These are phyloP conservation scores for Macaria notata DNA, from an alignment of 2,888 invertebrate species.

Conservation along the genomic window DNA sequence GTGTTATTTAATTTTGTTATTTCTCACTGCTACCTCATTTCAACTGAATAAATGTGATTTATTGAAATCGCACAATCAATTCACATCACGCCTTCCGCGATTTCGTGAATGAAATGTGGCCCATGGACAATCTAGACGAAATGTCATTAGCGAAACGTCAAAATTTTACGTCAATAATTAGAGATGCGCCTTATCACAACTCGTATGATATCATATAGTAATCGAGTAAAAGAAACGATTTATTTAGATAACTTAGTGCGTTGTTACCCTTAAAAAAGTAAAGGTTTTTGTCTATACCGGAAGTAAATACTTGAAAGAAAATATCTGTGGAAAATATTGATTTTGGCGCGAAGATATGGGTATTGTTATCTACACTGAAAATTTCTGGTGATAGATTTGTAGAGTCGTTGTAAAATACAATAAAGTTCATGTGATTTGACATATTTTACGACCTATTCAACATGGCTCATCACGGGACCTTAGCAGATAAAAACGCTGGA, in stretches of 20 bases:
- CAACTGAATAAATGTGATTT: conserved; percentile 47
- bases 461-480: conserved; percentile 56
- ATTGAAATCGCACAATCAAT: conserved; percentile 42
- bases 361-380: not conserved
- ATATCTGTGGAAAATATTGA: conserved; percentile 17
- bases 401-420: no score
- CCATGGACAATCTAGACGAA: conserved; percentile 14
- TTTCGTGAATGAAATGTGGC: conserved; percentile 34
- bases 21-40: conserved; percentile 73
- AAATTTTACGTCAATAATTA: not conserved
- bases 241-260: no score
- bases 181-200: not conserved
- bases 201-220: no score
- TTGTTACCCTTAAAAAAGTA: no score
- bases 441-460: conserved; percentile 1
- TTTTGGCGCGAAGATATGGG: conserved; percentile 52
- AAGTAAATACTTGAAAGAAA: no score
- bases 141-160: conserved; percentile 8
- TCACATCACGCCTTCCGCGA: conserved; percentile 59
- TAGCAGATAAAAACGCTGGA: conserved; percentile 60
- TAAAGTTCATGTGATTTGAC: no score
- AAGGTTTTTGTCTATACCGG: no score
- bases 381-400: no score
- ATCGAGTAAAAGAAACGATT: no score
- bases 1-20: conserved; percentile 51